These are phyloP conservation scores for Megaceryle torquata DNA, from an alignment of 2,113 vertebrate species.

Conservation along the genomic window DNA sequence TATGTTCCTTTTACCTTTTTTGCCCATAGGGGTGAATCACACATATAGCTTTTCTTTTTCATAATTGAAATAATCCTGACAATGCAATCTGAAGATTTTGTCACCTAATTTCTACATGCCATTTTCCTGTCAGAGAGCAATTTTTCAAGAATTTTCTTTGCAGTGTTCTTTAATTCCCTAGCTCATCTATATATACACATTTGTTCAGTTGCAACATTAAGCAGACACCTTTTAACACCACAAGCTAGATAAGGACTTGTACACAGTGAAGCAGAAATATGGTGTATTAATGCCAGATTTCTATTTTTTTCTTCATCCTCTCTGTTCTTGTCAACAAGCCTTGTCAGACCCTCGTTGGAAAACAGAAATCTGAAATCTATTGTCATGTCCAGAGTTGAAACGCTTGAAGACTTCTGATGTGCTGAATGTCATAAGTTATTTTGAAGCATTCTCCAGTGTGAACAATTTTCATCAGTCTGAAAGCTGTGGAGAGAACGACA, in stretches of 20 bases:
- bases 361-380: not conserved
- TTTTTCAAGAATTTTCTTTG: not conserved
- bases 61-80: not conserved
- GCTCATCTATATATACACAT: fast-evolving
- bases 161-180: not conserved
- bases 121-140: not conserved
- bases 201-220: not conserved
- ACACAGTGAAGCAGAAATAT: not conserved
- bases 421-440: not conserved
- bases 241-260: not conserved
- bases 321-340: not conserved
- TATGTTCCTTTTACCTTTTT: not conserved
- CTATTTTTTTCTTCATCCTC: not conserved
- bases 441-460: not conserved
- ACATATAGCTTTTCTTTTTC: not conserved
- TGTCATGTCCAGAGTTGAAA: not conserved
- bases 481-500: not conserved
- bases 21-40: not conserved
- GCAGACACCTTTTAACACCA: not conserved
- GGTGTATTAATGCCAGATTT: not conserved
- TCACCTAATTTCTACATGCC: not conserved
- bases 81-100: not conserved
- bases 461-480: not conserved
- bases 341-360: not conserved
- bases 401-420: not conserved